These are phyloP conservation scores for Drosophila takahashii DNA, from an alignment of 1,140 invertebrate genomes.

Conservation along the genomic window DNA sequence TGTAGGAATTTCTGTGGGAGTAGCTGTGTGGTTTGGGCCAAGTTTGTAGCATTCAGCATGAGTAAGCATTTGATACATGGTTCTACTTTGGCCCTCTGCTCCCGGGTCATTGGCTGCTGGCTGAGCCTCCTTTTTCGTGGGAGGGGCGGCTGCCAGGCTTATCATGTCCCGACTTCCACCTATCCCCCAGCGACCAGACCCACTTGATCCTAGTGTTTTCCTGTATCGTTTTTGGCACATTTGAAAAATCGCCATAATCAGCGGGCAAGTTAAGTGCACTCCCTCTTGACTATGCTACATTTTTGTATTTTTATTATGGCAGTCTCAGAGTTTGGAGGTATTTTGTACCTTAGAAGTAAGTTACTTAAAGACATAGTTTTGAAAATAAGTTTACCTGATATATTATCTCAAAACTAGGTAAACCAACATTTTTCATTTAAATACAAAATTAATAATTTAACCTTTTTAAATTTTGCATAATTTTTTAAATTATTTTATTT, in stretches of 20 bases:
- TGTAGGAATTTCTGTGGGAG: neutral
- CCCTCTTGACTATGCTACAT: neutral
- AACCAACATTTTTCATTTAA: no score
- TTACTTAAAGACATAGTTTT: neutral
- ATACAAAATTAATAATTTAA: no score
- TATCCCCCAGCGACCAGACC: conserved; percentile 13
- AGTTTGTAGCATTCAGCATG: conserved; percentile 61
- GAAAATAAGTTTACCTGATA: neutral
- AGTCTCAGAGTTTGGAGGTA: neutral
- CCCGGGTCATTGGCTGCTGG: conserved; percentile 39
- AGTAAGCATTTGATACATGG: conserved; percentile 56
- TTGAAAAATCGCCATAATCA: conserved; percentile 34
- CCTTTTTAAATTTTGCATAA: no score
- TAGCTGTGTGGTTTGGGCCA: conserved; percentile 15
- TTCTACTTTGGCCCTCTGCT: conserved; percentile 2
- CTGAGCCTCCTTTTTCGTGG: conserved; percentile 10
- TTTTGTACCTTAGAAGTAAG: neutral
- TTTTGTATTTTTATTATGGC: neutral
- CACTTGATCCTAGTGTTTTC: conserved; percentile 10
- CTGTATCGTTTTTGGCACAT: conserved; percentile 37
- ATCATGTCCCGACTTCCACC: neutral
- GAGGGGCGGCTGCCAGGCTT: conserved; percentile 5
- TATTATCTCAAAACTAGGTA: no score
- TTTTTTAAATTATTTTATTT: no score
- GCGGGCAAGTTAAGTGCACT: conserved; percentile 9